phyloP scores from a whole-genome alignment of 2,113 vertebrate species.

The Mixornis gularis region DNA sequence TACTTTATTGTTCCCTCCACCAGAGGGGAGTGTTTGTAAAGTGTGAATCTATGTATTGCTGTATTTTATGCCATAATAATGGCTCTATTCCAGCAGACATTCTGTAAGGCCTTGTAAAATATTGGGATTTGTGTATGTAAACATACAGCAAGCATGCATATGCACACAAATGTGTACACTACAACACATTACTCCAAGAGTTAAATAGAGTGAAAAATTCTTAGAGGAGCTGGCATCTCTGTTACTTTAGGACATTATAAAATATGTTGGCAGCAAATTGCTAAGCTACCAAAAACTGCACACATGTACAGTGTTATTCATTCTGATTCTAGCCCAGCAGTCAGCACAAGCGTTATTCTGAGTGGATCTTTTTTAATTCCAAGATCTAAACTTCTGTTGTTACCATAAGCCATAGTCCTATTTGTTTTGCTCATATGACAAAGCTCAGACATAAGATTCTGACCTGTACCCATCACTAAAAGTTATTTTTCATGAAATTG shows the following conservation, averaged over 20 bases:
- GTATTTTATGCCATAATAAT: background rate
- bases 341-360: background rate
- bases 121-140: background rate
- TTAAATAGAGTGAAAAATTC: background rate
- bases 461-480: background rate
- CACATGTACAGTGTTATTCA: background rate
- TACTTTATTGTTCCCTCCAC: background rate
- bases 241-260: background rate
- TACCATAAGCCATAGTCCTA: background rate
- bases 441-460: background rate
- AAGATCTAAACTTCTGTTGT: background rate
- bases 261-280: background rate
- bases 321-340: background rate
- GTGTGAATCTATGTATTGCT: background rate
- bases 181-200: background rate
- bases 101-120: background rate
- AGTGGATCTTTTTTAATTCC: background rate
- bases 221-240: background rate
- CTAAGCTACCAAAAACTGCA: background rate
- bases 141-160: background rate
- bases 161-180: background rate
- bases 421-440: background rate
- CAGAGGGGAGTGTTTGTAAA: conserved; percentile 5
- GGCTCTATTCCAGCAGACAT: background rate
- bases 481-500: background rate